A percentile compares a stretch with the other conserved stretches of the same genome.
Conservation (phyloP, 2,113 vertebrate genomes). For the Datnioides undecimradiatus region DNA sequence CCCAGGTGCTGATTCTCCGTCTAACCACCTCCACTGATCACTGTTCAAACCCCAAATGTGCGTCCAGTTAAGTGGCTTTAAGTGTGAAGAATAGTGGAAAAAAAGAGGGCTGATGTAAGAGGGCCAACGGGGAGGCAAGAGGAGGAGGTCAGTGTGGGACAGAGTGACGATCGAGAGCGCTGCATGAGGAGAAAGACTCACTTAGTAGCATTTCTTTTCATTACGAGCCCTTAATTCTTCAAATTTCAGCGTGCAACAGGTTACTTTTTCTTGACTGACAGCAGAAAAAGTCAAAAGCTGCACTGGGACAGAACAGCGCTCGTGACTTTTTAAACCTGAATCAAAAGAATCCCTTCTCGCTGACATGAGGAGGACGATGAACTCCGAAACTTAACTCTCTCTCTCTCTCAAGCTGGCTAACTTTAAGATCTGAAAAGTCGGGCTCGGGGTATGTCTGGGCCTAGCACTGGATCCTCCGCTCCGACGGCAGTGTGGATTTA, state of each 20-base stretch:
- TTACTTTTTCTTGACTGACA: neutral
- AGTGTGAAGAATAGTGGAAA: conserved; percentile 31
- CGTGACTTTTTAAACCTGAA: conserved; percentile 20
- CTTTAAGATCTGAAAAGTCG: conserved; percentile 39
- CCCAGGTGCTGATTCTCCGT: conserved; percentile 10
- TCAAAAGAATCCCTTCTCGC: conserved; percentile 6
- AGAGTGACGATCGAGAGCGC: neutral
- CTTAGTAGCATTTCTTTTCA: neutral
- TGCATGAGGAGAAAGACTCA: neutral
- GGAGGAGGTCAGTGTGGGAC: neutral
- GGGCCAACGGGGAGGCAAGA: neutral
- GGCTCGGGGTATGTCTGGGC: conserved; percentile 3
- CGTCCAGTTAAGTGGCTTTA: conserved; percentile 11
- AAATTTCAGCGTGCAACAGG: neutral
- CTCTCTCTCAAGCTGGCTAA: conserved; percentile 6
- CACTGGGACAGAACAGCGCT: neutral
- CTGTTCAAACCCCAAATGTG: conserved; percentile 7
- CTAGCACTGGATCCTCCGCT: conserved; percentile 13
- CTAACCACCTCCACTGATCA: conserved; percentile 40
- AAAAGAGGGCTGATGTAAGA: conserved; percentile 30
- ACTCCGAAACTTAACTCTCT: conserved; percentile 32
- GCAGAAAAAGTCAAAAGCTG: neutral
- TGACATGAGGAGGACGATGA: neutral
- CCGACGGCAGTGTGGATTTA: neutral
- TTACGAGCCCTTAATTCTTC: neutral